Percentiles rank a stretch among this genome's conserved stretches.
Conservation (phyloP, 1,140 invertebrate genomes). For the Rhagoletis zephyria region DNA sequence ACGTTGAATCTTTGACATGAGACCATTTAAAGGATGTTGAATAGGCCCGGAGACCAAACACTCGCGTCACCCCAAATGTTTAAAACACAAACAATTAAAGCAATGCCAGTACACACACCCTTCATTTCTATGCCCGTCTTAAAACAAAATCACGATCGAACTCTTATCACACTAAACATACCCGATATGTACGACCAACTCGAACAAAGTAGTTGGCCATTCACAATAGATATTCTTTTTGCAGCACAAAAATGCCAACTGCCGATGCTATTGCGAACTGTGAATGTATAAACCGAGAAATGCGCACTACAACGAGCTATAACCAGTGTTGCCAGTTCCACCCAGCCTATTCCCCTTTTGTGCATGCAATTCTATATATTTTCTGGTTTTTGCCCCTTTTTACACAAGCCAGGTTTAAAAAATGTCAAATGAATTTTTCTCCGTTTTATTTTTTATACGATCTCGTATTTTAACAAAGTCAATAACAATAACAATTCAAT, state of each 20-base stretch:
- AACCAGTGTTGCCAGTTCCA: too few species aligned
- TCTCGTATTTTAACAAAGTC: too few species aligned
- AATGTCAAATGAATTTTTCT: too few species aligned
- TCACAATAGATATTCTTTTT: not conserved
- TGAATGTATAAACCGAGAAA: not conserved
- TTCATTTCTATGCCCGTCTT: not conserved
- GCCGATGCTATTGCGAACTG: not conserved
- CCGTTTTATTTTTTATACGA: too few species aligned
- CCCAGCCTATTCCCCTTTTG: too few species aligned
- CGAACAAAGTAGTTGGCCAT: constrained; percentile 11
- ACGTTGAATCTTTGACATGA: too few species aligned
- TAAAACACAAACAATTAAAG: not conserved
- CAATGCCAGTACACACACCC: not conserved
- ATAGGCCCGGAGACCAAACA: not conserved
- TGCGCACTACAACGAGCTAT: not conserved
- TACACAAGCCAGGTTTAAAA: too few species aligned
- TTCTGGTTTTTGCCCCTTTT: too few species aligned
- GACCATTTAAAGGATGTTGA: not conserved
- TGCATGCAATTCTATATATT: too few species aligned
- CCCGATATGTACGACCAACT: not conserved
- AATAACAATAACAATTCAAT: too few species aligned
- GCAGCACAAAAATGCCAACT: not conserved
- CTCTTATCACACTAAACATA: not conserved
- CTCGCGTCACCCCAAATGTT: not conserved
- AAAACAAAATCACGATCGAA: not conserved